Base-by-base conservation (phyloP, 1,140 invertebrate species). In the Wasmannia auropunctata region DNA sequence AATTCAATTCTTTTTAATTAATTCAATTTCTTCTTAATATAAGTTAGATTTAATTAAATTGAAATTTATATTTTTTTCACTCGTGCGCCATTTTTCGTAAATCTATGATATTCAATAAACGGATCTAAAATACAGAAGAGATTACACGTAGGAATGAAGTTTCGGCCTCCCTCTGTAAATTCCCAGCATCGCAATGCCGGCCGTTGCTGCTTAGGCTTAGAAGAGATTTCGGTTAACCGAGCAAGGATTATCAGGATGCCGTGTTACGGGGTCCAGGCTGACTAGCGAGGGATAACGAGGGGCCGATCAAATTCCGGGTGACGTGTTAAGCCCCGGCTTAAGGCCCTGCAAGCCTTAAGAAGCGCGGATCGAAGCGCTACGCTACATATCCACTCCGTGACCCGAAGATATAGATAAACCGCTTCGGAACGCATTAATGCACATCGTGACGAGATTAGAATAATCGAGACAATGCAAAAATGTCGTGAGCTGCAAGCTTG, bases 171-270 rank as follows among this genome's bases (percentile, higher is more conserved):
- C 37, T 16, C 19, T 46, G 67, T 34, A 72, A 83, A 74, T 34
- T 83, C 28, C n/a, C 25, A 72, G 51, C 51, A 6, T 60, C 37
- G 77, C 51, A 62, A 43, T 14, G 51, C 25, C 51, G 51, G 67
- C 28, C 67, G 79, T 22, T 40, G 67, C 67, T 83, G 79, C 79
- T 88, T 86, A 86, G 87, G 88, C 88, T 89, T 89, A 89, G 88
- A 72, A 89, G 88, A 89, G 88, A 88, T 89, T 88, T 86, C 76
- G 87, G 84, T 81, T 70, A 86, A 89, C 84, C 88, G 85, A 56
- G 28, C 88, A 56, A 51, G 87, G 87, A 70, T 89, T 89, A 88
- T 58, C 84, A 72, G 83, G 70, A 51, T 60, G 46, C 76, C 54
- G 70, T 88, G 87, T 89, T 89, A 83, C 54, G 62, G 88, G 84